phyloP scores from a whole-genome alignment of 2,888 invertebrate genomes.

The Invenusta paracnida region DNA sequence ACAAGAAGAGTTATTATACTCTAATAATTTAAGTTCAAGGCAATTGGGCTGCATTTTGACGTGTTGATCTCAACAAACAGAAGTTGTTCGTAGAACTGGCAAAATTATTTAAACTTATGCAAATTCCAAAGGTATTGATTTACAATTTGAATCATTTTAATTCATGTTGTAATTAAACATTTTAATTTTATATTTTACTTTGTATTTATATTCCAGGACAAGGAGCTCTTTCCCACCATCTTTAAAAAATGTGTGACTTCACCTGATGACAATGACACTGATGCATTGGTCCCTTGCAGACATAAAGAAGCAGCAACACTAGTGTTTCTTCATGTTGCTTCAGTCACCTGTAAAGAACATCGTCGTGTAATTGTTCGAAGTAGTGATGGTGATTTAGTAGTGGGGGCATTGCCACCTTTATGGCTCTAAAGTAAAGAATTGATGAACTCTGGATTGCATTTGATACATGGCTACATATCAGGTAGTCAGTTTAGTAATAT shows the following conservation, averaged over 20 bases:
- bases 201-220: background rate
- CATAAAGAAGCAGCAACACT: constrained; percentile 42
- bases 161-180: background rate
- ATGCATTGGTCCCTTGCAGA: constrained; percentile 38
- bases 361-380: constrained; percentile 38
- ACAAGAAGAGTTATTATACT: no score
- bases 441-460: constrained; percentile 44
- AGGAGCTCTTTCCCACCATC: constrained; percentile 35
- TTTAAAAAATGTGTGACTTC: constrained; percentile 38
- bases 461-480: constrained; percentile 41
- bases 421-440: constrained; percentile 39
- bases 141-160: no score
- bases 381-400: constrained; percentile 39
- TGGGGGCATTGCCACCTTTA: constrained; percentile 42
- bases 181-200: background rate
- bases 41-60: constrained; percentile 43
- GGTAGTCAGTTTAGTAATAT: constrained; percentile 13
- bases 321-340: constrained; percentile 41
- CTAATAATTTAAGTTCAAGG: constrained; percentile 42
- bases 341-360: constrained; percentile 36
- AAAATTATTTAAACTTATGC: constrained; percentile 29
- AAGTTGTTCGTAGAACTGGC: constrained; percentile 41
- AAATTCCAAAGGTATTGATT: background rate
- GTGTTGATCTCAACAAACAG: constrained; percentile 43
- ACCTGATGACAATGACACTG: constrained; percentile 32